phyloP scores from a whole-genome alignment of 2,797 vertebrate genomes.

The Smutsia gigantea region DNA sequence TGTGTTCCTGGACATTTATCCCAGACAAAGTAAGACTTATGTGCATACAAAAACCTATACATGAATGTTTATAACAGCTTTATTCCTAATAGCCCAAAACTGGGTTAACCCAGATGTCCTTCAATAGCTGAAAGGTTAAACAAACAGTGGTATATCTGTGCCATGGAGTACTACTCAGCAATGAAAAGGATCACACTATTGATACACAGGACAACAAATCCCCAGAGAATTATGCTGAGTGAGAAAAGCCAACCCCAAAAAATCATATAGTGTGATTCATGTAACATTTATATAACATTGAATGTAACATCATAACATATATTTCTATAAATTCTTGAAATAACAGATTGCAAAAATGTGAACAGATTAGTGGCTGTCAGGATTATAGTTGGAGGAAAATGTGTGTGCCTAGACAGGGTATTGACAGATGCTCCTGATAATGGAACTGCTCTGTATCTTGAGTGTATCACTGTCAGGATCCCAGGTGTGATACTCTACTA shows the following conservation, averaged over 20 bases:
- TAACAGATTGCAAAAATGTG: not conserved
- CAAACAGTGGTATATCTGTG: not conserved
- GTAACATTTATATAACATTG: no score
- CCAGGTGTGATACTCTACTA: no score
- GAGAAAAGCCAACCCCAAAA: not conserved
- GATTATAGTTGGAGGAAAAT: no score
- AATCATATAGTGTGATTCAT: not conserved
- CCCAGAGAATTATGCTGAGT: not conserved
- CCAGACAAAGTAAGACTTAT: not conserved
- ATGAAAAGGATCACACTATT: not conserved
- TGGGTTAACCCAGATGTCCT: not conserved
- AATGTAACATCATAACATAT: no score
- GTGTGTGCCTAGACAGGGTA: not conserved
- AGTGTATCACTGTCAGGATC: no score
- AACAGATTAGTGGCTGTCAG: not conserved
- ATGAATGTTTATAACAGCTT: not conserved
- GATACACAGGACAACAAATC: not conserved
- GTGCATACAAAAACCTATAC: not conserved
- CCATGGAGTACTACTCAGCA: not conserved
- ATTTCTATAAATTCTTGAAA: not conserved
- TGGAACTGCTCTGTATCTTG: not conserved
- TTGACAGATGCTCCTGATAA: not conserved
- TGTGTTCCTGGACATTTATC: not conserved
- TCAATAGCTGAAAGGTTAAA: not conserved
- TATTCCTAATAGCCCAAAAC: not conserved